Evolutionary conservation across 2,113 vertebrate genomes (phyloP), one percentile per base, ranked within the genome.

Genomic region (Lontra canadensis): DNA sequence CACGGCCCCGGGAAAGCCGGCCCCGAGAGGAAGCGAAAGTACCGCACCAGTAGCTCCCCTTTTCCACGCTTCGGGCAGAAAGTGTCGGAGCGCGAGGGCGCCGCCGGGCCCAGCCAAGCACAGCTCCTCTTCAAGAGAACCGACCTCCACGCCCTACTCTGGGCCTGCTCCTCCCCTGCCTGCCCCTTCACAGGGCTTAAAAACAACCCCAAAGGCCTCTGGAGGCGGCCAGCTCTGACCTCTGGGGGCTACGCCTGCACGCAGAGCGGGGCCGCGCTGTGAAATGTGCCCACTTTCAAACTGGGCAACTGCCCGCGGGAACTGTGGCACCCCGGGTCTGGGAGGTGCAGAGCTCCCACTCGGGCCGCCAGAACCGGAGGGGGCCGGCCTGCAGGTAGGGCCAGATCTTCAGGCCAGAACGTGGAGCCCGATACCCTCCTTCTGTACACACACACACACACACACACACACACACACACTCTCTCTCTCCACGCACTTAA

Each of bases 81-180:
- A 5, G 47, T 1, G 42, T 36, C 23, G 0, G 1, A 36, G 73
- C 7, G 0, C 1, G 18, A 34, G 59, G 1, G 26, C 9, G 14
- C 3, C 0, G 5, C 3, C 0, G 5, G 29, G 52, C 18, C n/a
- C 4, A 7, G 14, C 47, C 44, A 21, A 18, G 26, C 2, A 29
- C 8, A 9, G 42, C 36, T 9, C 10, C 11, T 2, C 39, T 67
- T 39, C 26, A 9, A 1, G 47, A 44, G 20, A 49, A 61, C 39
- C 1, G 14, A 52, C 4, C 17, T 39, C 25, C 6, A 5, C 12
- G 8, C 42, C 10, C 23, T 7, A 2, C 31, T 25, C 23, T 11
- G 7, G 13, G 39, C 87, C 86, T 26, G 29, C 14, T 31, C 15
- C 29, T 67, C 52, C 18, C 73, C 23, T 9, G 15, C 26, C 74